Percentiles rank a stretch among this genome's conserved stretches.
Conservation (phyloP, 2,888 invertebrate genomes). For the Cepaea hortensis region DNA sequence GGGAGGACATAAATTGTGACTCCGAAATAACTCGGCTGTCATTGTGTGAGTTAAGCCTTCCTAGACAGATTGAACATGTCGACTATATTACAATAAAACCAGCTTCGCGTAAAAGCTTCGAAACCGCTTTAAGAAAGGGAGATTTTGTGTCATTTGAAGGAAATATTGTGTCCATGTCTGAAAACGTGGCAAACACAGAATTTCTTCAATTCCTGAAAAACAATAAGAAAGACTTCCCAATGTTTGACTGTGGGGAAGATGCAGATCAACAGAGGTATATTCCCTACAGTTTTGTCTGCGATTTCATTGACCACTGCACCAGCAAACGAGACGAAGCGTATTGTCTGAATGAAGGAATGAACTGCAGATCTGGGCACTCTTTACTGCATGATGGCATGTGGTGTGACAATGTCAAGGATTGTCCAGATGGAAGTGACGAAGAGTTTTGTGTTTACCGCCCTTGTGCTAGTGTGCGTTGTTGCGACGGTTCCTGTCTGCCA, state of each 20-base stretch:
- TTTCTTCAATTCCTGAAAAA: background rate
- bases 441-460: background rate
- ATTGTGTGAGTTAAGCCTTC: background rate
- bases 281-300: conserved; percentile 19
- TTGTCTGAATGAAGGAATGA: background rate
- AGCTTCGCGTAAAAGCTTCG: background rate
- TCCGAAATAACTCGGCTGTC: background rate
- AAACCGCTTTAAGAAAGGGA: background rate
- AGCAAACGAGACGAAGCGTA: background rate
- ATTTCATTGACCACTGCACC: background rate
- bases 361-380: too few relatives aligned
- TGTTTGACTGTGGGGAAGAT: conserved; percentile 18
- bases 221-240: background rate
- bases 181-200: background rate
- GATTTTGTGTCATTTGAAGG: background rate
- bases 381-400: background rate
- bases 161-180: conserved; percentile 13
- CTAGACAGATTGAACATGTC: background rate
- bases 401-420: conserved; percentile 10
- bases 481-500: conserved; percentile 15
- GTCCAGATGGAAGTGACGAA: conserved; percentile 7
- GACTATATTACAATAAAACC: background rate
- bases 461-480: background rate
- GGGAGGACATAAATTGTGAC: background rate
- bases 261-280: background rate